Conservation (phyloP, 2,888 invertebrate genomes). For the Ophion ventricosus region DNA sequence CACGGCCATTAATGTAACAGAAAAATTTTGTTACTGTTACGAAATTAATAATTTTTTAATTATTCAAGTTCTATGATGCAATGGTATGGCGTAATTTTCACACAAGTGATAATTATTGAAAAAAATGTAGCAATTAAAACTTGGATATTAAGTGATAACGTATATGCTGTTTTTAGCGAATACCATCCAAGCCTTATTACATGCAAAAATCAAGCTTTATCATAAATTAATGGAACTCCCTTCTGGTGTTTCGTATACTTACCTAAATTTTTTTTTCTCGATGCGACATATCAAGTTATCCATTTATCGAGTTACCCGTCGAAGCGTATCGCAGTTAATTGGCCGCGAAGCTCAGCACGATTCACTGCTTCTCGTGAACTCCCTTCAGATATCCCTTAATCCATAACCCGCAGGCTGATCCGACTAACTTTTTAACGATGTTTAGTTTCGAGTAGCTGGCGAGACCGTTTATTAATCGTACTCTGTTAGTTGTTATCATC, state of each 20-base stretch:
- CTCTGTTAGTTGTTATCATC: slow-evolving; percentile 14
- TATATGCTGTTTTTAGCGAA: too few relatives aligned
- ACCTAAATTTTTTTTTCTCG: not conserved
- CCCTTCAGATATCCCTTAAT: slow-evolving; percentile 29
- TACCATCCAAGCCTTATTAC: too few relatives aligned
- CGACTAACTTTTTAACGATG: slow-evolving; percentile 37
- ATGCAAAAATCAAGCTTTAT: too few relatives aligned
- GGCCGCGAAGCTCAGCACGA: slow-evolving; percentile 25
- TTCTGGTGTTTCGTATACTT: not conserved
- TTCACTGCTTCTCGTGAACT: slow-evolving; percentile 35
- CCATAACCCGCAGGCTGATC: slow-evolving; percentile 18
- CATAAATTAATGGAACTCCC: not conserved
- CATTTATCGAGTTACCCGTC: slow-evolving; percentile 40
- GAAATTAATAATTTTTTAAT: too few relatives aligned
- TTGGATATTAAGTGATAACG: too few relatives aligned
- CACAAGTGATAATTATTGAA: too few relatives aligned
- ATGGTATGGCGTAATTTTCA: too few relatives aligned
- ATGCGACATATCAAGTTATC: not conserved
- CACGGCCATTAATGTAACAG: too few relatives aligned
- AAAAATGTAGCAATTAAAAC: too few relatives aligned
- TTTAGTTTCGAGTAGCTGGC: slow-evolving; percentile 18
- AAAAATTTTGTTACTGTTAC: too few relatives aligned
- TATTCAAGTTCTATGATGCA: too few relatives aligned
- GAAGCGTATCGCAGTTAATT: slow-evolving; percentile 44
- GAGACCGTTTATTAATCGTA: slow-evolving; percentile 37